phyloP scores from a whole-genome alignment of 2,113 vertebrate genomes.

The Oriolus oriolus region DNA sequence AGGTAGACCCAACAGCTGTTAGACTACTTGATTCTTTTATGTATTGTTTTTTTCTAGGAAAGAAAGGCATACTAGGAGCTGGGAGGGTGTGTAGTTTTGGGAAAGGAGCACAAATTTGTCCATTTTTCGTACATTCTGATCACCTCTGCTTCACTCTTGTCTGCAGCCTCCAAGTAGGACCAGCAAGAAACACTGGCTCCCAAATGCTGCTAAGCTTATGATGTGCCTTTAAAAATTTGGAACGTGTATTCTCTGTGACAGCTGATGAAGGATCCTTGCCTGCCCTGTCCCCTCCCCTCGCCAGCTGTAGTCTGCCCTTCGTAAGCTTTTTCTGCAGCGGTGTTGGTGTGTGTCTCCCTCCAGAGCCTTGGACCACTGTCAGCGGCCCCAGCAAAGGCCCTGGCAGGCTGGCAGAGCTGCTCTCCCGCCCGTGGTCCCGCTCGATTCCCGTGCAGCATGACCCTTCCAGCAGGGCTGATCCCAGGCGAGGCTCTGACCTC shows the following conservation, averaged over 20 bases:
- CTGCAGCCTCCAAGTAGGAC: slow-evolving; percentile 38
- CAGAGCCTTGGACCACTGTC: neutral
- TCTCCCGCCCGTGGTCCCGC: neutral
- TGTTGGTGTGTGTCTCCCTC: slow-evolving; percentile 15
- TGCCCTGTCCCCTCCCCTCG: neutral
- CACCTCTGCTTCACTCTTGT: slow-evolving; percentile 36
- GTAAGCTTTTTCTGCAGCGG: slow-evolving; percentile 10
- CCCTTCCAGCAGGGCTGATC: neutral
- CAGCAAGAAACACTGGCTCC: slow-evolving; percentile 37
- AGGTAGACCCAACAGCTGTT: neutral
- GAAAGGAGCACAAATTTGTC: slow-evolving; percentile 5
- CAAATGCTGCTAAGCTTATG: slow-evolving; percentile 60
- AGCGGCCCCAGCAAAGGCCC: neutral
- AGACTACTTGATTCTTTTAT: neutral
- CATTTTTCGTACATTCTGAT: neutral
- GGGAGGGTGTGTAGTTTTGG: neutral
- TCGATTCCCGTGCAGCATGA: neutral
- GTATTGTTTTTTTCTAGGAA: neutral
- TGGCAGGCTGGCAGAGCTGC: neutral
- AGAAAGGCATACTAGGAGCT: slow-evolving; percentile 23
- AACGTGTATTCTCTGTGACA: slow-evolving; percentile 13
- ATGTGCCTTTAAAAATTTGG: slow-evolving; percentile 52
- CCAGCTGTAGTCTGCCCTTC: slow-evolving; percentile 29
- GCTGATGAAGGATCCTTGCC: slow-evolving; percentile 41
- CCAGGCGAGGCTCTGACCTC: neutral